phyloP scores from a whole-genome alignment of 2,888 invertebrate species.

The Busseola fusca region DNA sequence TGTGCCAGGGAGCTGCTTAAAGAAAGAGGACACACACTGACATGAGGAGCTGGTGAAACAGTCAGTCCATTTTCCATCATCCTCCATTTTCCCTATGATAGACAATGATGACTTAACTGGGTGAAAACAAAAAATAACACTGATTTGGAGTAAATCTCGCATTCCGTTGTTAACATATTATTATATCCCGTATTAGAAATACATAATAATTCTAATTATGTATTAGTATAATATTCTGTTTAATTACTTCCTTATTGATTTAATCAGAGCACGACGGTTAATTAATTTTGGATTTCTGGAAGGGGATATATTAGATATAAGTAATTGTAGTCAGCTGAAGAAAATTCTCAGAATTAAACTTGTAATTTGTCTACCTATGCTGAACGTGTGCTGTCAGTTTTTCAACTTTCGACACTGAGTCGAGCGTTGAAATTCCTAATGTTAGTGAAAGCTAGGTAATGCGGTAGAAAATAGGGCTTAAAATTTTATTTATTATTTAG shows the following conservation, averaged over 20 bases:
- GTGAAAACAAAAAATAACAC: not conserved
- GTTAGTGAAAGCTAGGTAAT: not conserved
- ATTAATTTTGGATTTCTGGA: constrained; percentile 1
- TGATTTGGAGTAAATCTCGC: not conserved
- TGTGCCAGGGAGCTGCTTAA: no score
- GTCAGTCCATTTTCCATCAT: no score
- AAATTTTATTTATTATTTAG: not conserved
- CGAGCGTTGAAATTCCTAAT: not conserved
- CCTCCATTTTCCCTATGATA: no score
- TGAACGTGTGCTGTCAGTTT: not conserved
- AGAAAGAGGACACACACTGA: no score
- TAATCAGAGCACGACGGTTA: not conserved
- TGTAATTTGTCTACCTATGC: not conserved
- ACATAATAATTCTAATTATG: not conserved
- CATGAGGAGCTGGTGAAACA: no score
- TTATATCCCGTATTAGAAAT: no score
- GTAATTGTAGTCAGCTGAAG: not conserved
- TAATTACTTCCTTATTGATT: constrained; percentile 14
- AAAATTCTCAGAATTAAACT: not conserved
- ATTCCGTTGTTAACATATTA: not conserved
- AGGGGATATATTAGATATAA: not conserved
- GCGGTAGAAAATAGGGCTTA: not conserved
- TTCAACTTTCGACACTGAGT: not conserved
- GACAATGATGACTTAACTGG: not conserved
- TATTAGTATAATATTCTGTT: not conserved